Conservation (phyloP, 2,113 vertebrate species). For the Tauraco erythrolophus region DNA sequence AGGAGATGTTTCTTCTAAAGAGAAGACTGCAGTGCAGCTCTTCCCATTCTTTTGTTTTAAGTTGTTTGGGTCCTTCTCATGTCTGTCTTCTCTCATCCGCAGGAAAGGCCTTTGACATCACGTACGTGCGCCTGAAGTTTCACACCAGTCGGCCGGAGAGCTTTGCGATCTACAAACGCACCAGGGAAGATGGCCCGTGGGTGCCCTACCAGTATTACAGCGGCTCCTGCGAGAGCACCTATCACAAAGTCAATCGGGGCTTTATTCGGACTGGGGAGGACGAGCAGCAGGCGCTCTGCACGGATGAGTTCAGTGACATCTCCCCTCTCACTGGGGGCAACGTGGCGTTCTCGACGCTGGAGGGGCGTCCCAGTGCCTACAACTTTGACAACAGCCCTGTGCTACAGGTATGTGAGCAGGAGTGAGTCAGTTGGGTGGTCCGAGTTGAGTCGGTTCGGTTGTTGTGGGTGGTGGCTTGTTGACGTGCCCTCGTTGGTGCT, state of each 20-base stretch:
- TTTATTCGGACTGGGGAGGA: slow-evolving; percentile 93
- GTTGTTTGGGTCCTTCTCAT: neutral
- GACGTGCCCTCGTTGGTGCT: neutral
- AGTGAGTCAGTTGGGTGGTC: fast-evolving
- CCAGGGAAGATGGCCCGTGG: slow-evolving; percentile 85
- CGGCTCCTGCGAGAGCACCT: slow-evolving; percentile 94
- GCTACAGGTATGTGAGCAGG: slow-evolving; percentile 83
- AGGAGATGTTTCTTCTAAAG: neutral
- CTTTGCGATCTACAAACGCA: slow-evolving; percentile 95
- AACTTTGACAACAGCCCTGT: slow-evolving; percentile 96
- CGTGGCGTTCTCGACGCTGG: slow-evolving; percentile 95
- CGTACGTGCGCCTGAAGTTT: slow-evolving; percentile 95
- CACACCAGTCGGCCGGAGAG: slow-evolving; percentile 97
- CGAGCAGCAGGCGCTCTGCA: slow-evolving; percentile 94
- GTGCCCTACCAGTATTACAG: slow-evolving; percentile 97
- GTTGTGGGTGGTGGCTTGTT: neutral
- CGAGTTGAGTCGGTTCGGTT: neutral
- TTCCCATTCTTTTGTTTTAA: neutral
- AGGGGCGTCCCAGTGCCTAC: slow-evolving; percentile 94
- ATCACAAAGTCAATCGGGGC: slow-evolving; percentile 82
- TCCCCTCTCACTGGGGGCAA: slow-evolving; percentile 96
- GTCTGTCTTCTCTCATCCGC: neutral
- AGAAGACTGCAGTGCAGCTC: neutral
- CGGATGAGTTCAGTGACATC: slow-evolving; percentile 98
- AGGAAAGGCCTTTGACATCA: slow-evolving; percentile 98